phyloP scores from a whole-genome alignment of 1,140 invertebrate species.

The Atta cephalotes region DNA sequence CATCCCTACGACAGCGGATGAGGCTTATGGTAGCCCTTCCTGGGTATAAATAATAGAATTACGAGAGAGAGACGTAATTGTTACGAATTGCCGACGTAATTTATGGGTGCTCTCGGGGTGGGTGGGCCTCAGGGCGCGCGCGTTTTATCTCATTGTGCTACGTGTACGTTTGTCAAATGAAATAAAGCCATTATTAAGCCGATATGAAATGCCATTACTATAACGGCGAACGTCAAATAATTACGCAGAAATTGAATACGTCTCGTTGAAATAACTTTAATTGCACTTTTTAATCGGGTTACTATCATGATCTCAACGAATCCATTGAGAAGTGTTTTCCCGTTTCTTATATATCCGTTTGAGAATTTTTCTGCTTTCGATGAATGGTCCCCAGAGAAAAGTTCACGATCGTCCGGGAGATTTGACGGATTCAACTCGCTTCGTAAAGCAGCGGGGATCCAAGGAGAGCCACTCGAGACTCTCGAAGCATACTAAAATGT shows the following conservation, averaged over 20 bases:
- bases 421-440: not conserved
- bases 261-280: not conserved
- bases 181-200: slow-evolving; percentile 48
- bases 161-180: slow-evolving; percentile 35
- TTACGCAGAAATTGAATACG: not conserved
- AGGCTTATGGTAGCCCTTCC: slow-evolving; percentile 47
- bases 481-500: not conserved
- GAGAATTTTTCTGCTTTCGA: not conserved
- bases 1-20: slow-evolving; percentile 11
- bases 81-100: slow-evolving; percentile 75
- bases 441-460: not conserved
- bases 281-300: slow-evolving; percentile 1
- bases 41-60: slow-evolving; percentile 74
- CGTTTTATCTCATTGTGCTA: slow-evolving; percentile 23
- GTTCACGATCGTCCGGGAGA: not conserved
- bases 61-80: slow-evolving; percentile 70
- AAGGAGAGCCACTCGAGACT: not conserved
- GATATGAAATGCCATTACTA: slow-evolving; percentile 28
- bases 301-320: not conserved
- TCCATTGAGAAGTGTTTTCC: not conserved
- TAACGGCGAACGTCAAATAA: not conserved
- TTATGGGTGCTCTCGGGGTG: slow-evolving; percentile 65
- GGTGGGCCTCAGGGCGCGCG: slow-evolving; percentile 64
- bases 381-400: not conserved
- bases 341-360: not conserved